These are phyloP conservation scores for Semicossyphus pulcher DNA, from an alignment of 2,113 vertebrate genomes.

Conservation along the genomic window DNA sequence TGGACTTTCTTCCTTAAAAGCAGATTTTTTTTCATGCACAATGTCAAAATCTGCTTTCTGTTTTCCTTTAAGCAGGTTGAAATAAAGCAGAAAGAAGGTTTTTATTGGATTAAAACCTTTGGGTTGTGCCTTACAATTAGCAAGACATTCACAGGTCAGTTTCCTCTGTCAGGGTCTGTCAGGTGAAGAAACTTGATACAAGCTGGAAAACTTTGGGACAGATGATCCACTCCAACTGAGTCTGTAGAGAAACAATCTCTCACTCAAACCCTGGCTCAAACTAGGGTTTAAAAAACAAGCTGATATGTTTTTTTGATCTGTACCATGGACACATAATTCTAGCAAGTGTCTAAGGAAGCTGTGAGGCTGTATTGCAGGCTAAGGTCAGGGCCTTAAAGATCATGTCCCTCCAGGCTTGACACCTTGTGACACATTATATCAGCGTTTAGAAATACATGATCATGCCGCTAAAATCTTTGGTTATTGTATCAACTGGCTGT, in stretches of 20 bases:
- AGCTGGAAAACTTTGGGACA: constrained; percentile 4
- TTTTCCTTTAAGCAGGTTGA: constrained; percentile 24
- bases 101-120: constrained; percentile 47
- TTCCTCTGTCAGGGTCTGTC: constrained; percentile 37
- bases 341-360: constrained; percentile 10
- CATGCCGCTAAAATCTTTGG: background rate
- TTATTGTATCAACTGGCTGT: background rate
- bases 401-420: background rate
- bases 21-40: constrained; percentile 6
- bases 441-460: too few relatives aligned
- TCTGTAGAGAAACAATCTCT: constrained; percentile 13
- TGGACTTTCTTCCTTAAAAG: constrained; percentile 29
- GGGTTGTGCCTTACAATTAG: constrained; percentile 31
- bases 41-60: constrained; percentile 41
- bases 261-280: constrained; percentile 4
- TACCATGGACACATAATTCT: background rate
- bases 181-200: constrained; percentile 12
- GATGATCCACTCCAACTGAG: constrained; percentile 12
- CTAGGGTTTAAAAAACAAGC: background rate
- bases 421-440: too few relatives aligned
- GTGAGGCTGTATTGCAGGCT: background rate
- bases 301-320: background rate
- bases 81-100: constrained; percentile 41
- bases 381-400: background rate
- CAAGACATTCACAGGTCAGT: constrained; percentile 24